Evolutionary conservation across 2,113 vertebrate species (phyloP).

Genomic region (Cololabis saira): DNA sequence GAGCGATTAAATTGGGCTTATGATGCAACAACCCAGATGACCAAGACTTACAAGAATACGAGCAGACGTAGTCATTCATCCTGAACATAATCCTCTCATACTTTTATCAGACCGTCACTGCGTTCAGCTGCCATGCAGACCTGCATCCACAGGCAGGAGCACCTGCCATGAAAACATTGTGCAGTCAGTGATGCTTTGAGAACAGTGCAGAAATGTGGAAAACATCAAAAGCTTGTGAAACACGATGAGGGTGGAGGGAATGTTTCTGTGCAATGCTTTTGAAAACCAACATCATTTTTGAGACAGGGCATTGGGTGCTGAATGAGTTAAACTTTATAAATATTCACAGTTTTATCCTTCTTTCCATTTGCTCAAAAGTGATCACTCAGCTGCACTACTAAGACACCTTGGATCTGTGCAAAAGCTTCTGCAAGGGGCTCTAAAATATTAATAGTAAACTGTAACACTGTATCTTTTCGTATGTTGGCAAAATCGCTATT

Average conservation of each 20-base stretch:
- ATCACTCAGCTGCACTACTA: conserved; percentile 47
- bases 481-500: conserved; percentile 23
- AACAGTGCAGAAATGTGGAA: neutral
- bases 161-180: conserved; percentile 2
- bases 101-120: conserved; percentile 66
- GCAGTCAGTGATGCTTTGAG: neutral
- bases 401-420: conserved; percentile 45
- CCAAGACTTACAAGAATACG: conserved; percentile 71
- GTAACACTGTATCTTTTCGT: conserved; percentile 37
- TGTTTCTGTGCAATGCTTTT: conserved; percentile 49
- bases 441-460: conserved; percentile 22
- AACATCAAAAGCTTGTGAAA: neutral
- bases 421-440: conserved; percentile 27
- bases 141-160: conserved; percentile 11
- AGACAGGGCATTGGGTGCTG: conserved; percentile 22
- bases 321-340: too few relatives aligned
- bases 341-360: conserved; percentile 53
- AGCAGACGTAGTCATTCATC: conserved; percentile 70
- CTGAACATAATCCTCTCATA: conserved; percentile 68
- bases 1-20: conserved; percentile 73
- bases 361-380: conserved; percentile 31
- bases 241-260: neutral
- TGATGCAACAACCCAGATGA: conserved; percentile 75
- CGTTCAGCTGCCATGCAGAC: conserved; percentile 23
- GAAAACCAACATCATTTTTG: conserved; percentile 50